phyloP scores from a whole-genome alignment of 1,140 invertebrate species.

The Acromyrmex heyeri region DNA sequence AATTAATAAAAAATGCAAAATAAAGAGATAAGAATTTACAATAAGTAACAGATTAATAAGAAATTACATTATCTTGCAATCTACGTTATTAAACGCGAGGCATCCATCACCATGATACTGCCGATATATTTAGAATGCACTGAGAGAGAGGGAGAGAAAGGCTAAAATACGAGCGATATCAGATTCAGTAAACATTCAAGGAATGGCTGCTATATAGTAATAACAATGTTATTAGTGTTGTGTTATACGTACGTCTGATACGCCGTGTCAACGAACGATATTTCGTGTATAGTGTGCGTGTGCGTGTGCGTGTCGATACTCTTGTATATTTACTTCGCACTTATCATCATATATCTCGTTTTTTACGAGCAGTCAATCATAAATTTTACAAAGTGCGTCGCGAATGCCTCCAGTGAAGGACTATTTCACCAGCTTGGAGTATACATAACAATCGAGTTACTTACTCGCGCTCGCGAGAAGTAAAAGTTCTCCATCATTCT shows the following conservation, averaged over 20 bases:
- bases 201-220: neutral
- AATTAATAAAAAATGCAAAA: neutral
- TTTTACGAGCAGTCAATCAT: constrained; percentile 48
- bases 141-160: neutral
- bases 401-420: constrained; percentile 40
- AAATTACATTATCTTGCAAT: constrained; percentile 23
- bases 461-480: neutral
- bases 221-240: constrained; percentile 28
- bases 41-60: neutral
- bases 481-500: neutral
- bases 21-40: constrained; percentile 20
- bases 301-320: neutral
- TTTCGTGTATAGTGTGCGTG: neutral
- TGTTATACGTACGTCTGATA: neutral
- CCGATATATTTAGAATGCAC: constrained; percentile 25
- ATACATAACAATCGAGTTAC: constrained; percentile 37
- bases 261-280: neutral
- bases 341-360: constrained; percentile 12
- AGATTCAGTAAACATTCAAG: constrained; percentile 15
- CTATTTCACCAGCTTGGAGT: neutral
- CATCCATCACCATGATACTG: neutral
- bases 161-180: constrained; percentile 36
- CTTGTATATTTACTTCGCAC: neutral
- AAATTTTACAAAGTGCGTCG: constrained; percentile 45
- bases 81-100: constrained; percentile 16